These are phyloP conservation scores for Scomber scombrus DNA, from an alignment of 2,113 vertebrate species.

Conservation along the genomic window DNA sequence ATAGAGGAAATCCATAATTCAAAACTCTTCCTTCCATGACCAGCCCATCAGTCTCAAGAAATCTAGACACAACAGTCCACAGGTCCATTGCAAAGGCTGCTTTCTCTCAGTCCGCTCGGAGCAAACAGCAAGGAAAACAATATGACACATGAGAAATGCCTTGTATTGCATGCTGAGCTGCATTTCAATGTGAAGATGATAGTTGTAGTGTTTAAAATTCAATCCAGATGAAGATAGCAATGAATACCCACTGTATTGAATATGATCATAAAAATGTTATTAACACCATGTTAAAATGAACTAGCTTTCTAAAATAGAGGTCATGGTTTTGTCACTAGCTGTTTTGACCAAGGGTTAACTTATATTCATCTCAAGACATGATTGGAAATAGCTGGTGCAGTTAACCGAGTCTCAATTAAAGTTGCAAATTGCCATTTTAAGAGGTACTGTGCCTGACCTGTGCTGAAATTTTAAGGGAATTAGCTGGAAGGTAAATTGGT, in stretches of 20 bases:
- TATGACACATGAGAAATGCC: slow-evolving; percentile 57
- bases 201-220: not conserved
- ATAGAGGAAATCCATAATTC: slow-evolving; percentile 50
- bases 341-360: not conserved
- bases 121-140: slow-evolving; percentile 43
- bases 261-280: slow-evolving; percentile 4
- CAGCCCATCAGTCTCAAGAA: slow-evolving; percentile 33
- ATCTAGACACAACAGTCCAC: slow-evolving; percentile 45
- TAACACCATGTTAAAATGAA: not conserved
- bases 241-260: not conserved
- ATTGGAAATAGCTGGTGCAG: not conserved
- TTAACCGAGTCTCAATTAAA: slow-evolving; percentile 19
- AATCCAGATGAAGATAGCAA: not conserved
- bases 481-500: slow-evolving; percentile 28
- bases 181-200: slow-evolving; percentile 23
- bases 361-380: slow-evolving; percentile 12
- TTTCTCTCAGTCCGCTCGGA: not conserved
- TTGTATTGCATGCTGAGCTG: slow-evolving; percentile 51
- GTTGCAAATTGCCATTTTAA: slow-evolving; percentile 14
- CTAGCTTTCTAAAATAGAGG: not conserved
- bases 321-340: not conserved
- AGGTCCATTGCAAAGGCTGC: slow-evolving; percentile 17
- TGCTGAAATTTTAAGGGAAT: slow-evolving; percentile 19
- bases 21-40: slow-evolving; percentile 22
- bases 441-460: not conserved